Conservation (phyloP, 2,888 invertebrate species). For the Chesias legatella region DNA sequence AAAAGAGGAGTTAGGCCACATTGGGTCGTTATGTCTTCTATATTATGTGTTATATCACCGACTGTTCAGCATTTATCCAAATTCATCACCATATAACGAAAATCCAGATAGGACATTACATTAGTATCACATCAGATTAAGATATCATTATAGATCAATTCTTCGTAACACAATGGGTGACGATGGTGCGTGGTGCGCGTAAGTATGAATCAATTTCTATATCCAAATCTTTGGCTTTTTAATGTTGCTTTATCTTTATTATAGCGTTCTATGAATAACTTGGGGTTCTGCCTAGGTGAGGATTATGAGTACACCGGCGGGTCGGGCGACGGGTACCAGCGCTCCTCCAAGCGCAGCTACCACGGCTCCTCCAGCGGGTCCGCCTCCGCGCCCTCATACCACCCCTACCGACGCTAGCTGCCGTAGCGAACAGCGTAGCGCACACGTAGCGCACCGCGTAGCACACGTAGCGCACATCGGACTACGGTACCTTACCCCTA, state of each 20-base stretch:
- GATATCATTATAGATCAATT: no score
- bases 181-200: conserved; percentile 75
- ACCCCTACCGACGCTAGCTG: conserved; percentile 73
- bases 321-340: conserved; percentile 73
- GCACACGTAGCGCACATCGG: conserved; percentile 30
- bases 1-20: no score
- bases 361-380: conserved; percentile 59
- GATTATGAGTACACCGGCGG: conserved; percentile 76
- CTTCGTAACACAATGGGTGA: conserved; percentile 28
- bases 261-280: conserved; percentile 9
- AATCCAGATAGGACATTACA: no score
- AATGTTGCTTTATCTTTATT: conserved; percentile 20
- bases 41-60: no score
- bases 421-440: conserved; percentile 28
- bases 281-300: conserved; percentile 51
- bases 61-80: no score
- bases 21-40: no score
- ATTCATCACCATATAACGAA: no score
- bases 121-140: no score
- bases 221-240: conserved; percentile 25
- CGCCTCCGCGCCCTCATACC: conserved; percentile 69
- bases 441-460: conserved; percentile 33
- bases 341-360: conserved; percentile 67
- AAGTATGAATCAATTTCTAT: conserved; percentile 47
- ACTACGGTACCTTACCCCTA: conserved; percentile 10